phyloP scores from a whole-genome alignment of 2,888 invertebrate species.

The Eupithecia dodoneata region DNA sequence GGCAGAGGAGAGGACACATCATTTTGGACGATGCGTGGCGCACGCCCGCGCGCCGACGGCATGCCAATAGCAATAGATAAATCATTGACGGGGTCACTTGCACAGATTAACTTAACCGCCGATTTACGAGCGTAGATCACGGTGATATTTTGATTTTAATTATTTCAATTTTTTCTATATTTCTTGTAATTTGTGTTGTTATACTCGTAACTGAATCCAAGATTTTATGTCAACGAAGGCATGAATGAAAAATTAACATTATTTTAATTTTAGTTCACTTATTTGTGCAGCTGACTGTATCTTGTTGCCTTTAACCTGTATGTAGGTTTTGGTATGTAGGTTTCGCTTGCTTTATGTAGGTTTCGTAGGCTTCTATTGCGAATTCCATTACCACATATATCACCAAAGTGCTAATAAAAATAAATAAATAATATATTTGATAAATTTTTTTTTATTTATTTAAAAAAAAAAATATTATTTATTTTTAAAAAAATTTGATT shows the following conservation, averaged over 20 bases:
- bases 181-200: no score
- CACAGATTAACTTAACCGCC: background rate
- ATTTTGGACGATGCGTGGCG: background rate
- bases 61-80: background rate
- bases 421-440: no score
- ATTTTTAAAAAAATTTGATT: no score
- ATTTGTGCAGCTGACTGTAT: no score
- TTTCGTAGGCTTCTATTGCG: background rate
- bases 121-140: background rate
- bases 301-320: background rate
- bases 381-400: background rate
- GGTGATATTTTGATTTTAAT: background rate
- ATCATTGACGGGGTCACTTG: background rate
- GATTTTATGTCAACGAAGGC: no score
- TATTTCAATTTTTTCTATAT: background rate
- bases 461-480: no score
- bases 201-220: no score
- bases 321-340: no score
- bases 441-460: no score
- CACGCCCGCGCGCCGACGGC: background rate
- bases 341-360: no score
- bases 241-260: no score
- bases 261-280: no score
- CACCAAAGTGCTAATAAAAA: background rate
- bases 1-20: background rate